Evolutionary conservation across 2,888 invertebrate genomes (phyloP).

Genomic region (Gnatocerus cornutus): DNA sequence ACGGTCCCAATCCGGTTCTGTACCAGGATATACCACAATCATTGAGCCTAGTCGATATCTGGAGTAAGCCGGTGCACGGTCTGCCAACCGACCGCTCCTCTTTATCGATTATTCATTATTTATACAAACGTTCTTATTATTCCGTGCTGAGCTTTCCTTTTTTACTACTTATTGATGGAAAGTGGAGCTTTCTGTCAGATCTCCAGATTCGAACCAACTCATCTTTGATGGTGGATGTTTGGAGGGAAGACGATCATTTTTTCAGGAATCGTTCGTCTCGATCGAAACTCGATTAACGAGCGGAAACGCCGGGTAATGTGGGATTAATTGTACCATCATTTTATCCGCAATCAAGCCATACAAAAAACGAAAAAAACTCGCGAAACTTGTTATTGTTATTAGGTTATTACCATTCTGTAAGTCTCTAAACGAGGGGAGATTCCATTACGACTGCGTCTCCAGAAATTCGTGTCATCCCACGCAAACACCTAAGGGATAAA

Average conservation of each 20-base stretch:
- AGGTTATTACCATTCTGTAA: background rate
- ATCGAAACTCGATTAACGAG: slow-evolving; percentile 41
- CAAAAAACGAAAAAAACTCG: background rate
- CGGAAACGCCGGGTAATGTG: slow-evolving; percentile 22
- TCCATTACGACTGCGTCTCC: background rate
- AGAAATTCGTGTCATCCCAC: slow-evolving; percentile 6
- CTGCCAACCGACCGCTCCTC: slow-evolving; percentile 62
- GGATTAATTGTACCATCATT: slow-evolving; percentile 20
- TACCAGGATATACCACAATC: slow-evolving; percentile 66
- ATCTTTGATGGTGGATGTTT: background rate
- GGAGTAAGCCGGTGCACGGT: slow-evolving; percentile 71
- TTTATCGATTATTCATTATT: slow-evolving; percentile 72
- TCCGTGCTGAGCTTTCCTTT: slow-evolving; percentile 67
- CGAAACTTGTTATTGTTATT: background rate
- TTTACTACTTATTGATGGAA: slow-evolving; percentile 62
- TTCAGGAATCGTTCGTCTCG: slow-evolving; percentile 15
- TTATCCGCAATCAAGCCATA: slow-evolving; percentile 7
- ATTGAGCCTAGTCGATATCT: slow-evolving; percentile 69
- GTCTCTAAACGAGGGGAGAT: background rate
- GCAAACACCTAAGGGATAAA: slow-evolving; percentile 11
- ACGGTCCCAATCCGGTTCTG: slow-evolving; percentile 56
- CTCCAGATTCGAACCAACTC: slow-evolving; percentile 34
- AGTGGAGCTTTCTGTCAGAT: slow-evolving; percentile 50
- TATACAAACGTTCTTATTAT: slow-evolving; percentile 72
- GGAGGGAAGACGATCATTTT: slow-evolving; percentile 31